Evolutionary conservation across 2,113 vertebrate genomes (phyloP).

Genomic region (human (Homo sapiens)): DNA sequence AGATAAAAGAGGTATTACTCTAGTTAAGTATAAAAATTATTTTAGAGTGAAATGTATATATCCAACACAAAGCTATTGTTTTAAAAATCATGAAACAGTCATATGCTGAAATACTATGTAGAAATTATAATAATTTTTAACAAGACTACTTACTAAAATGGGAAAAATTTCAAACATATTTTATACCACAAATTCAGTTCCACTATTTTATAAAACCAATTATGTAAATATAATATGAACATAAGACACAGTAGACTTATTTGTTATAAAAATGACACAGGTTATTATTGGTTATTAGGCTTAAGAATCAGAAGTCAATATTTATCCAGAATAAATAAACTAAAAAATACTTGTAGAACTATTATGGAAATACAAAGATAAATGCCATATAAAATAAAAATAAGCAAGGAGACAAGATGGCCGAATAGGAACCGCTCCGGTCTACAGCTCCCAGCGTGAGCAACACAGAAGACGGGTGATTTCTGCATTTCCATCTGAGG

Average conservation of each 20-base stretch:
- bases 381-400: neutral
- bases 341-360: neutral
- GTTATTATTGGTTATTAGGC: neutral
- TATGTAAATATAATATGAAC: neutral
- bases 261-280: neutral
- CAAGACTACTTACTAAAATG: neutral
- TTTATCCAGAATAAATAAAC: neutral
- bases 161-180: neutral
- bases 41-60: neutral
- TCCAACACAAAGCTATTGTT: neutral
- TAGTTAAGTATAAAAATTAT: neutral
- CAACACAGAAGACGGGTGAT: too few species aligned
- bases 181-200: neutral
- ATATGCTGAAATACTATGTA: neutral
- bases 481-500: too few species aligned
- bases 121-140: conserved; percentile 1
- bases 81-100: neutral
- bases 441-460: too few species aligned
- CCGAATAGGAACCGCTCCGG: too few species aligned
- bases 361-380: neutral
- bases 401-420: neutral
- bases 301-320: neutral
- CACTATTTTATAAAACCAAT: neutral
- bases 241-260: neutral
- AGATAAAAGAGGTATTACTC: neutral